A percentile compares a stretch with the other conserved stretches of the same genome.
These are phyloP conservation scores for Onychostoma macrolepis DNA, from an alignment of 2,113 vertebrate genomes.

Conservation along the genomic window DNA sequence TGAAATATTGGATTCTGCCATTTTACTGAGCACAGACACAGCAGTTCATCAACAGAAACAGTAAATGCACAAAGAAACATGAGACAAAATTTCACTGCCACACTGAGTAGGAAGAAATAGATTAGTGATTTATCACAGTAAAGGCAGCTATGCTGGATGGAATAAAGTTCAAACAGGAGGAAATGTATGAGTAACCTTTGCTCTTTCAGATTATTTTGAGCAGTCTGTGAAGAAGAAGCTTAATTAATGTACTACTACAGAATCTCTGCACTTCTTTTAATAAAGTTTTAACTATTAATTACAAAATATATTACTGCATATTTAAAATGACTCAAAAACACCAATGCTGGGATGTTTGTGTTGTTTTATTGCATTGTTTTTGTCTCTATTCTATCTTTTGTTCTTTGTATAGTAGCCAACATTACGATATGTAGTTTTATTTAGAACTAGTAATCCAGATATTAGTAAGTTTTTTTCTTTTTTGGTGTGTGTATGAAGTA, in stretches of 20 bases:
- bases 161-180: neutral
- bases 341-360: no score
- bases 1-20: neutral
- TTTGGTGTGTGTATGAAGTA: no score
- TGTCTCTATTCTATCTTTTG: no score
- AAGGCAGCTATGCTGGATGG: neutral
- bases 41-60: neutral
- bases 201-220: neutral
- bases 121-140: neutral
- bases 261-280: neutral
- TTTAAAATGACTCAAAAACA: no score
- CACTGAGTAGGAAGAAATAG: neutral
- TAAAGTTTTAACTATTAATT: neutral
- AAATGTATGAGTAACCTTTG: neutral
- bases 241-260: neutral
- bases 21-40: neutral
- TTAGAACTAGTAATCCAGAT: no score
- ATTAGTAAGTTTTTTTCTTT: no score
- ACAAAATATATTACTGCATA: no score
- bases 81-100: neutral
- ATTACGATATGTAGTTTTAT: no score
- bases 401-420: no score
- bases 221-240: neutral
- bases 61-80: neutral
- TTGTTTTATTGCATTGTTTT: no score